A percentile compares a stretch with the other conserved stretches of the same genome.
These are phyloP conservation scores for Aplidium turbinatum DNA, from an alignment of 23 tunicate species.

Conservation along the genomic window DNA sequence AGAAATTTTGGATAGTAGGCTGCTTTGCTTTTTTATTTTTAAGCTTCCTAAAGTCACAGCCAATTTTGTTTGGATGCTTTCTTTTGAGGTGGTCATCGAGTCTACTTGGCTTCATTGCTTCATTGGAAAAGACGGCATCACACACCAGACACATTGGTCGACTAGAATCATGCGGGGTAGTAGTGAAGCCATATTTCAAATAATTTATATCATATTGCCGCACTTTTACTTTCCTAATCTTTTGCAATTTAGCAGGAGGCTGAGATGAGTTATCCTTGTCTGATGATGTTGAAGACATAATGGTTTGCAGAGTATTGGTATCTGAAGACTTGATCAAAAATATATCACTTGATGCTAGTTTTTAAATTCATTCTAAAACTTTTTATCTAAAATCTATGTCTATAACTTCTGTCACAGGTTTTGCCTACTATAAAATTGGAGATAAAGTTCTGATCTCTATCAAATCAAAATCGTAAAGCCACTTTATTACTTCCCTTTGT, in stretches of 20 bases:
- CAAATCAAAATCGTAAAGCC: too few species aligned
- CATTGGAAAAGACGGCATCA: slow-evolving; percentile 36
- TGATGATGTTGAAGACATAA: too few species aligned
- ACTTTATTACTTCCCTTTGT: too few species aligned
- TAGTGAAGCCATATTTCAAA: slow-evolving; percentile 35
- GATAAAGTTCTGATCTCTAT: too few species aligned
- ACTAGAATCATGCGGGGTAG: slow-evolving; percentile 33
- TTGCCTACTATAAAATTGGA: too few species aligned
- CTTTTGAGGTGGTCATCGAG: slow-evolving; percentile 36
- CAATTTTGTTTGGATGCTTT: slow-evolving; percentile 31
- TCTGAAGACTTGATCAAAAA: too few species aligned
- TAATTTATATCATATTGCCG: slow-evolving; percentile 33
- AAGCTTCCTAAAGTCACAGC: slow-evolving; percentile 49
- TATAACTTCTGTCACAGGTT: too few species aligned
- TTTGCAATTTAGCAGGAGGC: slow-evolving; percentile 22
- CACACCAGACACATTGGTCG: slow-evolving; percentile 14
- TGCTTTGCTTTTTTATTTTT: slow-evolving; percentile 32
- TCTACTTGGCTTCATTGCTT: slow-evolving; percentile 50
- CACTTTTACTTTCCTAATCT: slow-evolving; percentile 34
- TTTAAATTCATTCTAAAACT: too few species aligned
- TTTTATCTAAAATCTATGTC: too few species aligned
- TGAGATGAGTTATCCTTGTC: too few species aligned
- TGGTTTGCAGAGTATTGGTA: too few species aligned
- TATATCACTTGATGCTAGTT: too few species aligned
- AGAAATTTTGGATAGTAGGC: slow-evolving; percentile 27